Evolutionary conservation across 2,113 vertebrate genomes (phyloP).

Genomic region (Pyrgilauda ruficollis): DNA sequence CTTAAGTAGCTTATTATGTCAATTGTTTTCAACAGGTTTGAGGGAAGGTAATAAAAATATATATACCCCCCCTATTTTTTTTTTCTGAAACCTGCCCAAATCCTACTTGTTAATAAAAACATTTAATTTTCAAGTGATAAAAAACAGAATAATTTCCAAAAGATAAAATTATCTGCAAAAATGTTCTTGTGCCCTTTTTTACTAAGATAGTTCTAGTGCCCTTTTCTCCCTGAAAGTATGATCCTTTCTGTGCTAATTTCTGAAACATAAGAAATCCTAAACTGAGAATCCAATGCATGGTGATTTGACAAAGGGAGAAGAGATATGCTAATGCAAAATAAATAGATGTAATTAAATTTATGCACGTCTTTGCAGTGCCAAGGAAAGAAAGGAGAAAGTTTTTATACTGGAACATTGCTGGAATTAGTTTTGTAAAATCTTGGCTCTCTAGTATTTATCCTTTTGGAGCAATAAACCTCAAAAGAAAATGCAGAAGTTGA

Average conservation of each 20-base stretch:
- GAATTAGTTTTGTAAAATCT: not conserved
- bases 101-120: not conserved
- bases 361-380: not conserved
- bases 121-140: not conserved
- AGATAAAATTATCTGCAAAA: not conserved
- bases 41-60: not conserved
- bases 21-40: not conserved
- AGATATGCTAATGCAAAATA: not conserved
- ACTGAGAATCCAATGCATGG: not conserved
- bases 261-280: not conserved
- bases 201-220: not conserved
- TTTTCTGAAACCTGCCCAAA: not conserved
- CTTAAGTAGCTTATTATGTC: not conserved
- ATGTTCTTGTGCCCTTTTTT: rapidly evolving
- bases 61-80: rapidly evolving
- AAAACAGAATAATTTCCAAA: not conserved
- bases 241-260: not conserved
- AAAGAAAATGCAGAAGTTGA: not conserved
- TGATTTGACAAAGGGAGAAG: not conserved
- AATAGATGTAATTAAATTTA: slow-evolving; percentile 21
- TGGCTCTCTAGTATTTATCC: not conserved
- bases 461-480: not conserved
- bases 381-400: not conserved
- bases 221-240: not conserved
- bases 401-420: not conserved